phyloP scores from a whole-genome alignment of 1,140 invertebrate genomes.

The Luehdorfia chinensis region DNA sequence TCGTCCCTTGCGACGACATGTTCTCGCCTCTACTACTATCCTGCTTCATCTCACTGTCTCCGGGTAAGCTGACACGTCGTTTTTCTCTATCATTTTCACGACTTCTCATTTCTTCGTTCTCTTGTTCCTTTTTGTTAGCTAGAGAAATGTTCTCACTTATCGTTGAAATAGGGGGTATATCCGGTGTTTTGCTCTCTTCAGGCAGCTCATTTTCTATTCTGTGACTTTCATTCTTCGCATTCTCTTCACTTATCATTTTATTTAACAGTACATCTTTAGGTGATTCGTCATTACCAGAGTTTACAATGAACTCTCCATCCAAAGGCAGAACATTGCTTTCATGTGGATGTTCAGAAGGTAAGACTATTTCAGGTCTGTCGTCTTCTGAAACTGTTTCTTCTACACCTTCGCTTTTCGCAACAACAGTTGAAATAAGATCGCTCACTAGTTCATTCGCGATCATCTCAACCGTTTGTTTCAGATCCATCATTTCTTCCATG shows the following conservation, averaged over 20 bases:
- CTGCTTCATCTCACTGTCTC: conserved; percentile 77
- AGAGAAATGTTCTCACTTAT: conserved; percentile 81
- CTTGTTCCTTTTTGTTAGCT: conserved; percentile 60
- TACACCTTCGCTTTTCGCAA: conserved; percentile 40
- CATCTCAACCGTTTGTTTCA: conserved; percentile 48
- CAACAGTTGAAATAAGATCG: conserved; percentile 46
- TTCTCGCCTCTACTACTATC: conserved; percentile 54
- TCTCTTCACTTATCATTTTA: conserved; percentile 53
- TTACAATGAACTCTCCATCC: conserved; percentile 64
- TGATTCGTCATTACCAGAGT: conserved; percentile 34
- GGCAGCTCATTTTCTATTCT: conserved; percentile 54
- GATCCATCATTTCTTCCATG: conserved; percentile 54
- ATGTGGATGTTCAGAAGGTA: conserved; percentile 55
- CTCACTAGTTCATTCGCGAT: conserved; percentile 55
- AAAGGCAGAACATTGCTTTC: conserved; percentile 68
- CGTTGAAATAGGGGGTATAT: conserved; percentile 85
- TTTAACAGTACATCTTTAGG: conserved; percentile 41
- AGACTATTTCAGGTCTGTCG: conserved; percentile 42
- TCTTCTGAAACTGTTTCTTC: conserved; percentile 25
- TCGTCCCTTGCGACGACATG: conserved; percentile 55
- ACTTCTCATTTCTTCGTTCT: conserved; percentile 54
- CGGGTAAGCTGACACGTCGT: conserved; percentile 81
- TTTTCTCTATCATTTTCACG: conserved; percentile 69
- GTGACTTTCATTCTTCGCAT: conserved; percentile 61
- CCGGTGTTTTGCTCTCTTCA: conserved; percentile 78